Evolutionary conservation across 2,113 vertebrate species (phyloP).

Genomic region (Lucifuga dentata): DNA sequence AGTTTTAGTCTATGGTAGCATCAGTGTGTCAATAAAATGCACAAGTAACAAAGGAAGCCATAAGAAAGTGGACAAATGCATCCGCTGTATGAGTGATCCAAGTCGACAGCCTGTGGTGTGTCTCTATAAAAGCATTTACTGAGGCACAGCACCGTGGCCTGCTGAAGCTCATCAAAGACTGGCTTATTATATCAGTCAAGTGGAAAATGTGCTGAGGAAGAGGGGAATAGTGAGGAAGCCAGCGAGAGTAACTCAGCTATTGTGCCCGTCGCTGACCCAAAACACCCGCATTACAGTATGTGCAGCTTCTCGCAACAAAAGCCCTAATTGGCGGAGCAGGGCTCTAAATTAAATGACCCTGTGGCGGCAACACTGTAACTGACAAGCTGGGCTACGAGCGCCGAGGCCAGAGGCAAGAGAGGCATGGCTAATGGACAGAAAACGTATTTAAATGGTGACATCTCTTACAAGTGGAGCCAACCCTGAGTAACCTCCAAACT

Average conservation of each 20-base stretch:
- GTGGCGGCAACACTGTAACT: constrained; percentile 60
- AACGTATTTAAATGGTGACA: constrained; percentile 49
- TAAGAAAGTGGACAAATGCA: constrained; percentile 21
- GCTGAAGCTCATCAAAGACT: constrained; percentile 78
- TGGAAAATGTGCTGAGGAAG: constrained; percentile 82
- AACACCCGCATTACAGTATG: constrained; percentile 70
- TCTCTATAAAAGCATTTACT: constrained; percentile 76
- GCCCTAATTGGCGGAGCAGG: constrained; percentile 65
- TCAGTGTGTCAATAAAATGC: no score
- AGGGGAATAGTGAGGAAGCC: constrained; percentile 71
- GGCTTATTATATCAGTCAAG: constrained; percentile 81
- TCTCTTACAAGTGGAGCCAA: constrained; percentile 48
- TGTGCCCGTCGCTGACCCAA: constrained; percentile 75
- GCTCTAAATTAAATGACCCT: constrained; percentile 68
- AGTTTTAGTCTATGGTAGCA: not conserved
- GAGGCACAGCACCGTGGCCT: constrained; percentile 59
- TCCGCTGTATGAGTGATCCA: constrained; percentile 67
- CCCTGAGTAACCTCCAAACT: constrained; percentile 45
- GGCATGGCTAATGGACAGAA: constrained; percentile 68
- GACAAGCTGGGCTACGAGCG: constrained; percentile 46
- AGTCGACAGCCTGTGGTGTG: constrained; percentile 71
- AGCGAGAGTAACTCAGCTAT: constrained; percentile 73
- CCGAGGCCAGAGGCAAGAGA: constrained; percentile 51
- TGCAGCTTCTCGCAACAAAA: constrained; percentile 67
- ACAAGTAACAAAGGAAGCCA: constrained; percentile 25